phyloP scores from a whole-genome alignment of 2,113 vertebrate genomes.

The Xenopus tropicalis region DNA sequence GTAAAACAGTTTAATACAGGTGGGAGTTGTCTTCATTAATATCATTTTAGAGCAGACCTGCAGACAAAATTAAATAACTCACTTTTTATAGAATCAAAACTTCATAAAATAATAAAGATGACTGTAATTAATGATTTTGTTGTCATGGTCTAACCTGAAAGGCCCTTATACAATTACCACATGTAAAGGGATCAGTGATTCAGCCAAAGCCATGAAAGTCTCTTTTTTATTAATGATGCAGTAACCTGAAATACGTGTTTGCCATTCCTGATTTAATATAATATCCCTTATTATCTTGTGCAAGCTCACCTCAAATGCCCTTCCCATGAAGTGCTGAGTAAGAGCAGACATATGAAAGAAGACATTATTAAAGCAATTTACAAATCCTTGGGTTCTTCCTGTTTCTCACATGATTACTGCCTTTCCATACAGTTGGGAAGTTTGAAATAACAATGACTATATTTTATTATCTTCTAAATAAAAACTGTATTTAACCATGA shows the following conservation, averaged over 20 bases:
- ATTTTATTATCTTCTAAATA: conserved; percentile 40
- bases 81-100: not conserved
- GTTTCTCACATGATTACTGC: conserved; percentile 23
- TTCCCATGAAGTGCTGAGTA: conserved; percentile 25
- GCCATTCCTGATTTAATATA: conserved; percentile 31
- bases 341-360: conserved; percentile 39
- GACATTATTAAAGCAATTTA: conserved; percentile 33
- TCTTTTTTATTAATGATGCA: conserved; percentile 42
- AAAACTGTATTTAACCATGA: conserved; percentile 22
- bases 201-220: conserved; percentile 28
- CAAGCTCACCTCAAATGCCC: conserved; percentile 41
- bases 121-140: not conserved
- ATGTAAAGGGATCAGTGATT: conserved; percentile 28
- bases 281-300: conserved; percentile 41
- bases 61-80: not conserved
- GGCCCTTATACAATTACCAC: conserved; percentile 16
- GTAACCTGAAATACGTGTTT: conserved; percentile 39
- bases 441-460: conserved; percentile 19
- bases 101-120: no score
- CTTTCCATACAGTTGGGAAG: conserved; percentile 25
- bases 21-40: no score
- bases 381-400: conserved; percentile 21
- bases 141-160: conserved; percentile 3
- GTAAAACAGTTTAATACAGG: no score
- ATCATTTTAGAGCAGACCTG: no score